Percentiles rank a stretch among this genome's conserved stretches.
Evolutionary conservation across 2,888 invertebrate genomes (phyloP).

Genomic region (Muschampia plurimacula): DNA sequence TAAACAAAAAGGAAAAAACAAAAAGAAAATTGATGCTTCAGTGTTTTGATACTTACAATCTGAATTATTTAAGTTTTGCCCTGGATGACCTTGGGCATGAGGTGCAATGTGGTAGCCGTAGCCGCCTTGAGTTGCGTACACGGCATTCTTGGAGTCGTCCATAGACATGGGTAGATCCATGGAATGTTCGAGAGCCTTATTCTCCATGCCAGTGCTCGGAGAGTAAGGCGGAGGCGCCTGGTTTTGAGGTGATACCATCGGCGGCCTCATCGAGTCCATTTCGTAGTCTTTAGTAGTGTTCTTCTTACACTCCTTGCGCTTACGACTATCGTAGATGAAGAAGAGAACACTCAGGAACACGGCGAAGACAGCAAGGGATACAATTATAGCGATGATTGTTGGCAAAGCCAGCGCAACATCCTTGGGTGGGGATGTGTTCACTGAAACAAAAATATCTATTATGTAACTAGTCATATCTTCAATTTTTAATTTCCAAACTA

Average conservation of each 20-base stretch:
- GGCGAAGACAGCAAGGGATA: constrained; percentile 91
- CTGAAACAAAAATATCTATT: constrained; percentile 81
- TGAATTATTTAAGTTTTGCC: constrained; percentile 89
- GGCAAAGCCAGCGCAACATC: constrained; percentile 92
- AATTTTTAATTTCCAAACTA: background rate
- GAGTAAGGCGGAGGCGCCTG: constrained; percentile 96
- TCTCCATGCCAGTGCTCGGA: constrained; percentile 94
- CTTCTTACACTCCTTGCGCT: constrained; percentile 92
- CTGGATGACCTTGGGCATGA: constrained; percentile 86
- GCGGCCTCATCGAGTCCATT: constrained; percentile 94
- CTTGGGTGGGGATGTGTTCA: constrained; percentile 92
- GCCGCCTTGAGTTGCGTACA: constrained; percentile 93
- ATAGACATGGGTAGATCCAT: constrained; percentile 93
- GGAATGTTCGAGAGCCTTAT: constrained; percentile 95
- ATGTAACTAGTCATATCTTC: background rate
- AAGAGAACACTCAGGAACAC: constrained; percentile 89
- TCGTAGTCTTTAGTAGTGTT: constrained; percentile 95
- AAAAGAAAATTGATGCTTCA: background rate
- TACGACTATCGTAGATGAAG: constrained; percentile 94
- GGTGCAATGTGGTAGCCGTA: constrained; percentile 94
- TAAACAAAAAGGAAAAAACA: background rate
- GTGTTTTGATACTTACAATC: constrained; percentile 88
- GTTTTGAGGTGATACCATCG: constrained; percentile 94
- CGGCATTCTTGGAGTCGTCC: constrained; percentile 94
- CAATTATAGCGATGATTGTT: constrained; percentile 91